phyloP scores from a whole-genome alignment of 2,888 invertebrate species.

The Catocala nupta region DNA sequence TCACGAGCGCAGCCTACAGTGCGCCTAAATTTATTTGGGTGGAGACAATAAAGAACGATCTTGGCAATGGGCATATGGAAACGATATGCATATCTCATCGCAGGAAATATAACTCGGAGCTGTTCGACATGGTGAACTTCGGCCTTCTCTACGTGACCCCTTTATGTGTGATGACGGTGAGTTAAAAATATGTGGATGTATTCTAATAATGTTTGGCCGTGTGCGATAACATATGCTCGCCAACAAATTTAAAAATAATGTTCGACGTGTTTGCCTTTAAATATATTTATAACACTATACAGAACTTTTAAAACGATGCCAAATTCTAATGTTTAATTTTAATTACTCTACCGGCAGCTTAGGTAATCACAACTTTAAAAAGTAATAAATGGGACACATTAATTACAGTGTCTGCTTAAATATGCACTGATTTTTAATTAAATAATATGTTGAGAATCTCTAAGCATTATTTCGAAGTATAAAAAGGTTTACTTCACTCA shows the following conservation, averaged over 20 bases:
- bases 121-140: slow-evolving; percentile 94
- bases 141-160: slow-evolving; percentile 94
- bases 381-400: too few relatives aligned
- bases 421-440: too few relatives aligned
- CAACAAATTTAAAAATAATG: background rate
- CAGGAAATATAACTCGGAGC: slow-evolving; percentile 92
- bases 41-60: slow-evolving; percentile 90
- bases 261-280: slow-evolving; percentile 10
- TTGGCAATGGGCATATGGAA: slow-evolving; percentile 88
- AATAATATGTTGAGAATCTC: background rate
- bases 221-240: too few relatives aligned
- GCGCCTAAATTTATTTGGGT: slow-evolving; percentile 95
- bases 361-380: too few relatives aligned
- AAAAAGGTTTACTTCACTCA: background rate
- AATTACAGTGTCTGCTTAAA: too few relatives aligned
- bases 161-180: slow-evolving; percentile 92
- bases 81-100: slow-evolving; percentile 92
- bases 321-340: too few relatives aligned
- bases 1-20: slow-evolving; percentile 93
- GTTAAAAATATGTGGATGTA: slow-evolving; percentile 54
- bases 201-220: slow-evolving; percentile 6
- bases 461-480: background rate
- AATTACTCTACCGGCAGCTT: too few relatives aligned
- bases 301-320: slow-evolving; percentile 9
- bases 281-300: slow-evolving; percentile 12